These are phyloP conservation scores for Hermaeophaga mercurialis DNA, from an alignment of 2,888 invertebrate species.

Conservation along the genomic window DNA sequence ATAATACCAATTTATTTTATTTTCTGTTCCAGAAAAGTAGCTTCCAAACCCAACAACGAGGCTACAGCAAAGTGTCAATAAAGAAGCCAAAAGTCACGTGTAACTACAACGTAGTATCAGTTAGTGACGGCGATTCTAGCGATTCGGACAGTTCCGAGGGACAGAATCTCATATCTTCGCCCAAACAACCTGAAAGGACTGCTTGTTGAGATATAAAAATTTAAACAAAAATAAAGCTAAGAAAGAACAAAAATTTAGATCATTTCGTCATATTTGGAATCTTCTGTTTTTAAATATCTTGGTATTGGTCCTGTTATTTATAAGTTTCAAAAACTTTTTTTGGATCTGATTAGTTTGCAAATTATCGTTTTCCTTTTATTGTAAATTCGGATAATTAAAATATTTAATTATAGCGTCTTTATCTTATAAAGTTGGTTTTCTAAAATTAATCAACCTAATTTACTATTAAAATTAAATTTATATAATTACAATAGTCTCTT, in stretches of 20 bases:
- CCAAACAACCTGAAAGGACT: constrained; percentile 50
- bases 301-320: too few species aligned
- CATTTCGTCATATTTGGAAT: constrained; percentile 1
- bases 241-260: constrained; percentile 9
- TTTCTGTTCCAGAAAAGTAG: constrained; percentile 51
- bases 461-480: too few species aligned
- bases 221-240: constrained; percentile 17
- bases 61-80: constrained; percentile 57
- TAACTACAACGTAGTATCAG: constrained; percentile 58
- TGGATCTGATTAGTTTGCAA: too few species aligned
- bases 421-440: too few species aligned
- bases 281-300: neutral
- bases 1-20: neutral
- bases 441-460: too few species aligned
- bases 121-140: constrained; percentile 55
- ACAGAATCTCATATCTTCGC: constrained; percentile 48
- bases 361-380: too few species aligned
- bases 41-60: constrained; percentile 51
- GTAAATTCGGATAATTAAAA: too few species aligned
- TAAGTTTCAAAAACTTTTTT: too few species aligned
- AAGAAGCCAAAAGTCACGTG: constrained; percentile 59
- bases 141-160: constrained; percentile 56
- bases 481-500: too few species aligned
- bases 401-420: too few species aligned
- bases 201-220: constrained; percentile 47